Evolutionary conservation across 1,140 invertebrate genomes (phyloP), one percentile per base, ranked within the genome.

Genomic region (silkworm (Bombyx mori)): DNA sequence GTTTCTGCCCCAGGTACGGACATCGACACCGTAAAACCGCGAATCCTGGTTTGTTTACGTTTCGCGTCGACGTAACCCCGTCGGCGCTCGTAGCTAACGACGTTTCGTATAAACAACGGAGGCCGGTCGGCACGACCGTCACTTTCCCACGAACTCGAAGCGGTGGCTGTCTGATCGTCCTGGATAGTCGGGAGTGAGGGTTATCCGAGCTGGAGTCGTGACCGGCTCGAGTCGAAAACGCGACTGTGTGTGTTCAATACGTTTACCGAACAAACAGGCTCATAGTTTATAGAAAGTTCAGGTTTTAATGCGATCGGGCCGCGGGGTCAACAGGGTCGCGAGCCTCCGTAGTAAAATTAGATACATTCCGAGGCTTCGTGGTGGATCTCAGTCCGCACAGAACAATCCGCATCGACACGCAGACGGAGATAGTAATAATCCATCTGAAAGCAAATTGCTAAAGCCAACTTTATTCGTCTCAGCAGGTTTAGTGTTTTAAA

Each of bases 251-350:
- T 77, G 77, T 79, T 77, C 79, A 73, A 77, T 80, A 78, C 75
- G 72, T 82, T 80, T 82, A 69, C 80, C 73, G 71, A 81, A 75
- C 79, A 79, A 84, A 82, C 79, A 77, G 68, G 76, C 80, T 73
- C 80, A 77, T 83, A 82, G 79, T 84, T 86, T 82, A 80, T 82
- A 84, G 81, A 86, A 83, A 86, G 81, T 86, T 86, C 83, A 84
- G 79, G 83, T 86, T 86, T 82, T 82, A 82, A 78, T 77, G 77
- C 73, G 73, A 71, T 68, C 77, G 73, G 66, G 70, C 73, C 73
- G 79, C 76, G 79, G 79, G 83, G 83, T 86, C 83, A 86, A 74
- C 66, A 68, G 66, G 81, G 83, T 84, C 79, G 81, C 79, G 76
- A 86, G 83, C 77, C 78, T 83, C 82, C 79, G 77, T 79, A 71